A percentile compares a stretch with the other conserved stretches of the same genome.
Evolutionary conservation across 1,140 invertebrate species (phyloP).

Genomic region (Dendroctonus ponderosae): DNA sequence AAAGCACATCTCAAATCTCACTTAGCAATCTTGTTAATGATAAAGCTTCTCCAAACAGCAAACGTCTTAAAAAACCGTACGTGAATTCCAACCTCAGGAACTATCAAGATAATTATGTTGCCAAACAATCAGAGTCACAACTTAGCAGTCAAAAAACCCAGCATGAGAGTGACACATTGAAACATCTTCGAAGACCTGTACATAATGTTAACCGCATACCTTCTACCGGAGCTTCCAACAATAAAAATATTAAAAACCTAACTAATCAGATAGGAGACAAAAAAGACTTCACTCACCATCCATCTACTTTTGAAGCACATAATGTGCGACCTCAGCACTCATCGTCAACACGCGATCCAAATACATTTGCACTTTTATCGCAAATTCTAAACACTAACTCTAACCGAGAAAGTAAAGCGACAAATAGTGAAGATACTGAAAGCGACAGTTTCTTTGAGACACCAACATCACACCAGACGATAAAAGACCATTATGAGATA

Average conservation of each 20-base stretch:
- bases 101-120: background rate
- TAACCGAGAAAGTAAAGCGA: conserved; percentile 32
- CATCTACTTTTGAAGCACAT: too few species aligned
- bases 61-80: background rate
- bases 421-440: conserved; percentile 11
- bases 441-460: conserved; percentile 2
- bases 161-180: too few species aligned
- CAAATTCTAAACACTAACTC: conserved; percentile 20
- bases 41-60: background rate
- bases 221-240: background rate
- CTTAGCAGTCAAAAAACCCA: too few species aligned
- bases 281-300: background rate
- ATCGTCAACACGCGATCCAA: conserved; percentile 2
- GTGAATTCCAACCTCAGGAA: background rate
- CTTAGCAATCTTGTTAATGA: background rate
- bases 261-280: background rate
- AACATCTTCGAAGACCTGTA: background rate
- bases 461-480: conserved; percentile 1
- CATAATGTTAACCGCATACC: background rate
- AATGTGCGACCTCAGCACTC: background rate
- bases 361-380: conserved; percentile 25
- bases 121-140: too few species aligned
- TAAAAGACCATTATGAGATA: background rate
- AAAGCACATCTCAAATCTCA: conserved; percentile 8
- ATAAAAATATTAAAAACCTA: background rate